Percentiles rank a stretch among this genome's conserved stretches.
phyloP scores from a whole-genome alignment of 2,113 vertebrate genomes.

The Microcebus tavaratra region DNA sequence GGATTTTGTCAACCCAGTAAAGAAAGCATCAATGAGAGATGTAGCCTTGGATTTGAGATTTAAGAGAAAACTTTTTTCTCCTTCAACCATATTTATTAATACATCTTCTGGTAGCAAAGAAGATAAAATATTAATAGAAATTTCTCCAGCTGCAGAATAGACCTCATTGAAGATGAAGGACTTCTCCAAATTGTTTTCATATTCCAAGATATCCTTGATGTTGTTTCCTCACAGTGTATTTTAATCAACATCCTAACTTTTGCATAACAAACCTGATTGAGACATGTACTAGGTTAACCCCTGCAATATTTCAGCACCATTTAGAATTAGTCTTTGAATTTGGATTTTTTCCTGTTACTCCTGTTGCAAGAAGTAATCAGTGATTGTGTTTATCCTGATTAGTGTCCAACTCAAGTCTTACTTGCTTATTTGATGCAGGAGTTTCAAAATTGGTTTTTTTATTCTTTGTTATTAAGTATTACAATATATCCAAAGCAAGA shows the following conservation, averaged over 20 bases:
- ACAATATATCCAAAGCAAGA: not conserved
- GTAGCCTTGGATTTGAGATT: not conserved
- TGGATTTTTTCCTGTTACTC: not conserved
- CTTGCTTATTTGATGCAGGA: not conserved
- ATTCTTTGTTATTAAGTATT: not conserved
- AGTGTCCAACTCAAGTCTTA: not conserved
- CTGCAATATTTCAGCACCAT: not conserved
- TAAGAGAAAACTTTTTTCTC: constrained; percentile 15
- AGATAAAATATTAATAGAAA: not conserved
- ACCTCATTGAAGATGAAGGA: not conserved
- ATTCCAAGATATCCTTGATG: not conserved
- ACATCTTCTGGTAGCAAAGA: not conserved
- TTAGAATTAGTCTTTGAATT: not conserved
- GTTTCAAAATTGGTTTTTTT: not conserved
- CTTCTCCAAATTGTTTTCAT: not conserved
- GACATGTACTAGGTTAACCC: not conserved
- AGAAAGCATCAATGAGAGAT: not conserved
- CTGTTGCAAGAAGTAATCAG: not conserved
- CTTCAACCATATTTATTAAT: not conserved
- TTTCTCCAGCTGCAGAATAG: not conserved
- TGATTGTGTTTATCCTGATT: not conserved
- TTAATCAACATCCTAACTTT: not conserved
- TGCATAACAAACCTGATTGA: not conserved
- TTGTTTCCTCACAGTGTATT: not conserved
- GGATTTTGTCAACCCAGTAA: constrained; percentile 7